Conservation (phyloP, 2,797 vertebrate genomes). For the Gadopsis bispinosus region DNA sequence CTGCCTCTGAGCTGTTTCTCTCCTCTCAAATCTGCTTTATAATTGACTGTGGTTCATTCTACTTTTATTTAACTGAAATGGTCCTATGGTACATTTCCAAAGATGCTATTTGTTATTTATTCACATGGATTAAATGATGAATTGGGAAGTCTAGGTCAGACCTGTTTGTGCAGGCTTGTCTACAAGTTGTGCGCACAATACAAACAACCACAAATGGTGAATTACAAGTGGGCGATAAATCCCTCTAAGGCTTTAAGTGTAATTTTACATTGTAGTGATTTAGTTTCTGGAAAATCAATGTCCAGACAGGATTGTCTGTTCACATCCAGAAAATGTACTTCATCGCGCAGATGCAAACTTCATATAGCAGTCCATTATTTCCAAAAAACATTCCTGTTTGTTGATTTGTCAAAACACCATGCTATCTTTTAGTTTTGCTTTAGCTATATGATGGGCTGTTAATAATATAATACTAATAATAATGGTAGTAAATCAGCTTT, state of each 20-base stretch:
- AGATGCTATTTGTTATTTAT: constrained; percentile 3
- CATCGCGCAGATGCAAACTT: constrained; percentile 7
- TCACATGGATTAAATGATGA: constrained; percentile 19
- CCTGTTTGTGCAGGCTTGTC: not conserved
- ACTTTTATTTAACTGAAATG: constrained; percentile 19
- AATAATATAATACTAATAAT: not conserved
- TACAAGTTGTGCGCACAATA: not conserved
- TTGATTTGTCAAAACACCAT: not conserved
- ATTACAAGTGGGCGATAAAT: no score
- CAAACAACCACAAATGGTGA: not conserved
- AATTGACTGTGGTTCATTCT: constrained; percentile 11
- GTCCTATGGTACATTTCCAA: not conserved
- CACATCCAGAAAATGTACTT: not conserved
- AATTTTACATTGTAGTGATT: not conserved
- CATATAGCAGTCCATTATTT: not conserved
- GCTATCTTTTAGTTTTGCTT: not conserved
- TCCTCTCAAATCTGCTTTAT: constrained; percentile 21
- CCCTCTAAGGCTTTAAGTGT: not conserved
- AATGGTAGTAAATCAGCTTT: not conserved
- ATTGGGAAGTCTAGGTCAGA: not conserved
- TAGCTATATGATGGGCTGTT: not conserved
- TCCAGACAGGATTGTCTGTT: not conserved
- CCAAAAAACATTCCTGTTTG: constrained; percentile 1
- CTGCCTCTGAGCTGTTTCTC: constrained; percentile 16
- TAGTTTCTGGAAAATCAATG: not conserved